A percentile compares a stretch with the other conserved stretches of the same genome.
Evolutionary conservation across 2,888 invertebrate species (phyloP).

Genomic region (Protodeltote pygarga): DNA sequence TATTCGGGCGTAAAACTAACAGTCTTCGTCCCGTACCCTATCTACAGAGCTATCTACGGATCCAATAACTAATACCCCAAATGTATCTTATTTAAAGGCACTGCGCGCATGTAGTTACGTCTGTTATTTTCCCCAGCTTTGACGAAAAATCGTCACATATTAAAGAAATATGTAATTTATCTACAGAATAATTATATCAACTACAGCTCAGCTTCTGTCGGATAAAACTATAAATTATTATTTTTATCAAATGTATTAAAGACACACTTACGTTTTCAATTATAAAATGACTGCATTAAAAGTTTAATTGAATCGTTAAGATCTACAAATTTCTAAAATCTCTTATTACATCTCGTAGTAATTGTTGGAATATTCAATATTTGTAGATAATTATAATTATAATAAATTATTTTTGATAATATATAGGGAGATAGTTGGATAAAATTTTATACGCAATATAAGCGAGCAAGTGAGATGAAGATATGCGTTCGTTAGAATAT

Average conservation of each 20-base stretch:
- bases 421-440: constrained; percentile 50
- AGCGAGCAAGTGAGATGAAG: constrained; percentile 48
- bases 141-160: constrained; percentile 35
- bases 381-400: constrained; percentile 43
- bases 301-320: constrained; percentile 45
- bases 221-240: constrained; percentile 49
- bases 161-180: constrained; percentile 38
- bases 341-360: constrained; percentile 39
- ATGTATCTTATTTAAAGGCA: constrained; percentile 7
- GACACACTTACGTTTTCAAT: constrained; percentile 51
- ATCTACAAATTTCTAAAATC: constrained; percentile 45
- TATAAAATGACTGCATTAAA: constrained; percentile 47
- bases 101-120: constrained; percentile 22
- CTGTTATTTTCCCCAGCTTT: constrained; percentile 12
- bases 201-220: constrained; percentile 44
- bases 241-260: constrained; percentile 38
- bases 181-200: constrained; percentile 39
- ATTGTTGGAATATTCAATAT: constrained; percentile 47
- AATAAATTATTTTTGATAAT: constrained; percentile 49
- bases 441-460: constrained; percentile 51
- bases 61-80: neutral
- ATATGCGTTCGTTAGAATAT: constrained; percentile 1
- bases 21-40: neutral
- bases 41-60: neutral
- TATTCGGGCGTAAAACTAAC: neutral